phyloP scores from a whole-genome alignment of 2,113 vertebrate genomes.

The Albula goreensis region DNA sequence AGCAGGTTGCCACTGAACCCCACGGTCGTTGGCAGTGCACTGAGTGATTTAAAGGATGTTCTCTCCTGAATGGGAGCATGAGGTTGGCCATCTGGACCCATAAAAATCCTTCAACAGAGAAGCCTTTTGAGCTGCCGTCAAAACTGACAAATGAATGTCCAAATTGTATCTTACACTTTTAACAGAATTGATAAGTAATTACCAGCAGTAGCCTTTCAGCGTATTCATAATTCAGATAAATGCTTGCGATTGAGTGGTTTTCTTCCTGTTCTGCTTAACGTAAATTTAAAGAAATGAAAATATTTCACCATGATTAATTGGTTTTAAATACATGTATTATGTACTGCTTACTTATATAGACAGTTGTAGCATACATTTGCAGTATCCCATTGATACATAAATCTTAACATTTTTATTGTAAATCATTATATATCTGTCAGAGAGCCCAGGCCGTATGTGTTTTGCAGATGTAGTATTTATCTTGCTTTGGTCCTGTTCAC shows the following conservation, averaged over 20 bases:
- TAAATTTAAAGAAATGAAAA: not conserved
- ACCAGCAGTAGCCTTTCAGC: not conserved
- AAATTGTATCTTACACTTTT: slow-evolving; percentile 28
- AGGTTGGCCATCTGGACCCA: slow-evolving; percentile 39
- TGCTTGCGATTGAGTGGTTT: not conserved
- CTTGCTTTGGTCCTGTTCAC: not conserved
- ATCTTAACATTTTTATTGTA: not conserved
- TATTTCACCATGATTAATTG: not conserved
- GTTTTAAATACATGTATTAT: not conserved
- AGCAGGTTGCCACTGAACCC: not conserved
- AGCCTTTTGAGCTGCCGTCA: slow-evolving; percentile 7
- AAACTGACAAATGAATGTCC: slow-evolving; percentile 23
- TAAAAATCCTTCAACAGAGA: slow-evolving; percentile 28
- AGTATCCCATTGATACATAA: not conserved
- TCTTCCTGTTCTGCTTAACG: not conserved
- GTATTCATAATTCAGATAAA: not conserved
- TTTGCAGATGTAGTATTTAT: not conserved
- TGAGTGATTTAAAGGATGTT: slow-evolving; percentile 26
- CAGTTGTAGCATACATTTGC: not conserved
- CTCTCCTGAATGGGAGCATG: slow-evolving; percentile 23
- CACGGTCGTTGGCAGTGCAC: slow-evolving; percentile 17
- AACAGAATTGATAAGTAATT: slow-evolving; percentile 15
- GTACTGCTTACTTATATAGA: not conserved
- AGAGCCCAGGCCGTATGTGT: not conserved
- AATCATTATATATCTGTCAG: not conserved